phyloP scores from a whole-genome alignment of 2,113 vertebrate genomes.

The Bubo bubo region DNA sequence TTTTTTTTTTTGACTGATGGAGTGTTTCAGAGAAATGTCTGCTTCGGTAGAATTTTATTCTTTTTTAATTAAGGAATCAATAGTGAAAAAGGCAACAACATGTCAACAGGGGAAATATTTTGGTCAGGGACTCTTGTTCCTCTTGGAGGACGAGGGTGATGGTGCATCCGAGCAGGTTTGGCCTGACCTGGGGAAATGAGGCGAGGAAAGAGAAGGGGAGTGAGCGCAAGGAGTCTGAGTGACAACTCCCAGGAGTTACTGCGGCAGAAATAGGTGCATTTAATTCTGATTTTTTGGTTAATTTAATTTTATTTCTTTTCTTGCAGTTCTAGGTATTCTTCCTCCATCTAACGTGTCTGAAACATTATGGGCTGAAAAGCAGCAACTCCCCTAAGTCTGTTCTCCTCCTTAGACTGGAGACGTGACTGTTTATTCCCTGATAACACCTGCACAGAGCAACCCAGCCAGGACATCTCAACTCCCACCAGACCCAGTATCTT shows the following conservation, averaged over 20 bases:
- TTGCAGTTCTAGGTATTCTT: neutral
- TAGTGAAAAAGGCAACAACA: neutral
- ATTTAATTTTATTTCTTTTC: neutral
- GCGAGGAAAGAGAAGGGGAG: neutral
- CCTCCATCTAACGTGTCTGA: neutral
- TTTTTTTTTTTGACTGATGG: neutral
- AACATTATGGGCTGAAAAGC: neutral
- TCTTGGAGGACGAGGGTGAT: neutral
- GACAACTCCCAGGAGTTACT: neutral
- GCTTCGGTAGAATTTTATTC: neutral
- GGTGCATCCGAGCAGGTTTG: neutral
- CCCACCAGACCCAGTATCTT: neutral
- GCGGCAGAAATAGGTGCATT: neutral
- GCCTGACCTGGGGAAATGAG: neutral
- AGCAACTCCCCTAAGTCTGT: neutral
- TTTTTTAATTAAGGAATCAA: conserved; percentile 32
- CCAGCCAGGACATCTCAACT: neutral
- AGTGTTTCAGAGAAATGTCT: neutral
- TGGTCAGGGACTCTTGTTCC: neutral
- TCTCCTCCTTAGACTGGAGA: neutral
- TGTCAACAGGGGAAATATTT: neutral
- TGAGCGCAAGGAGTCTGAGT: neutral
- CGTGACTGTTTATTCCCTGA: neutral
- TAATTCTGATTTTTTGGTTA: neutral
- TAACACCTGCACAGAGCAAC: neutral